Evolutionary conservation across 2,113 vertebrate species (phyloP).

Genomic region (Xenus cinereus): DNA sequence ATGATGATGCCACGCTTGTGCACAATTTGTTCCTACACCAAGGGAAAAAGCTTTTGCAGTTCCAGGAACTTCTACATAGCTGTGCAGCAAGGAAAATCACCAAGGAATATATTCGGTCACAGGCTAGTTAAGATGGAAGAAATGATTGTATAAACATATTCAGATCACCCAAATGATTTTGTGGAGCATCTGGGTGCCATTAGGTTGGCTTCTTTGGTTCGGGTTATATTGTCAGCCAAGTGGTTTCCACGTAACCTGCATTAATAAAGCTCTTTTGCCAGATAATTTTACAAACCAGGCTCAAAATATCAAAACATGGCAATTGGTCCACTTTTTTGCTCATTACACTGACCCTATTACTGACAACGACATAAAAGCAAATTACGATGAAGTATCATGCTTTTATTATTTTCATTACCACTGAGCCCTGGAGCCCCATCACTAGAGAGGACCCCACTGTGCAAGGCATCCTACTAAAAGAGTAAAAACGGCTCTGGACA

Average conservation of each 20-base stretch:
- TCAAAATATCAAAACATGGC: not conserved
- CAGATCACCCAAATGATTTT: not conserved
- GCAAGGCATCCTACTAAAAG: not conserved
- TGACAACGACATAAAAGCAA: slow-evolving; percentile 31
- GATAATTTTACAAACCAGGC: not conserved
- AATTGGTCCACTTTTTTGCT: not conserved
- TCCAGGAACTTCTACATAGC: not conserved
- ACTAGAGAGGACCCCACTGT: not conserved
- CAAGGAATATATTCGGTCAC: not conserved
- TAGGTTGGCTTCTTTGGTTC: not conserved
- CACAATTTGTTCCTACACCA: not conserved
- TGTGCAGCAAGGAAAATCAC: not conserved
- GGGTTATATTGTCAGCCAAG: not conserved
- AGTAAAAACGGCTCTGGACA: not conserved
- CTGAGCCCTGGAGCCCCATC: not conserved
- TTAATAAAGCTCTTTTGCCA: not conserved
- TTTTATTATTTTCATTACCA: not conserved
- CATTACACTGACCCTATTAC: not conserved
- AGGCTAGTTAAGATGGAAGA: not conserved
- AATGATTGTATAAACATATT: not conserved
- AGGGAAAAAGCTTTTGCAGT: not conserved
- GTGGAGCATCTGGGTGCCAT: not conserved
- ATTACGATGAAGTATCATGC: not conserved
- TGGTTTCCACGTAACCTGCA: not conserved
- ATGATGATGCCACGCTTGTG: too few species aligned